phyloP scores from a whole-genome alignment of 2,797 vertebrate species.

The Rousettus madagascariensis region DNA sequence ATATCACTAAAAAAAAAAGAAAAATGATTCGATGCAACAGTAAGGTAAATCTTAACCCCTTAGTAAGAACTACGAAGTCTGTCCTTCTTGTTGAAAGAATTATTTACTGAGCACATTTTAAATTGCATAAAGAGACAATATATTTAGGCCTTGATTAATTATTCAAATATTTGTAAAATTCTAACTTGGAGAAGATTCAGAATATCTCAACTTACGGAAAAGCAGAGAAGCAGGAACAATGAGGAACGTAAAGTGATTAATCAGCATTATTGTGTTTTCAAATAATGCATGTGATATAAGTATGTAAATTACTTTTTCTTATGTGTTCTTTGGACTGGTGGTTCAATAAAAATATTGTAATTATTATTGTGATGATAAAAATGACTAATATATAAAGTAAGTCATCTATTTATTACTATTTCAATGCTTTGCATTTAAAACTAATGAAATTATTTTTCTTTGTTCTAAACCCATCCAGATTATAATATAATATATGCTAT shows the following conservation, averaged over 20 bases:
- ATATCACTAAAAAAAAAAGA: not conserved
- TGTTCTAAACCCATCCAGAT: not conserved
- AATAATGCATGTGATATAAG: not conserved
- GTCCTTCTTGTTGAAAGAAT: not conserved
- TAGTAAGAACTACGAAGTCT: not conserved
- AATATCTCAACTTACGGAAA: not conserved
- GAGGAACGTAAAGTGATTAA: not conserved
- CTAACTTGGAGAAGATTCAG: not conserved
- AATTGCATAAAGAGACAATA: not conserved
- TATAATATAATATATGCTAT: not conserved
- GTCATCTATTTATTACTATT: not conserved
- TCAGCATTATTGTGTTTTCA: slow-evolving; percentile 21
- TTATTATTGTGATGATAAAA: not conserved
- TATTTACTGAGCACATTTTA: not conserved
- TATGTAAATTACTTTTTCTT: not conserved
- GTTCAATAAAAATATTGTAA: not conserved
- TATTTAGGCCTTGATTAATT: not conserved
- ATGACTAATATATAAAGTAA: not conserved
- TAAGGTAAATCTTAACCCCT: not conserved
- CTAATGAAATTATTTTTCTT: not conserved
- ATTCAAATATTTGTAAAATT: not conserved
- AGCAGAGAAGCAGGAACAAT: not conserved
- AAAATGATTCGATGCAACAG: not conserved
- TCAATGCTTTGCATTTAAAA: not conserved
- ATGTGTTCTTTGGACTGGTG: not conserved